Conservation (phyloP, 2,797 vertebrate genomes). For the Peromyscus nudipes region DNA sequence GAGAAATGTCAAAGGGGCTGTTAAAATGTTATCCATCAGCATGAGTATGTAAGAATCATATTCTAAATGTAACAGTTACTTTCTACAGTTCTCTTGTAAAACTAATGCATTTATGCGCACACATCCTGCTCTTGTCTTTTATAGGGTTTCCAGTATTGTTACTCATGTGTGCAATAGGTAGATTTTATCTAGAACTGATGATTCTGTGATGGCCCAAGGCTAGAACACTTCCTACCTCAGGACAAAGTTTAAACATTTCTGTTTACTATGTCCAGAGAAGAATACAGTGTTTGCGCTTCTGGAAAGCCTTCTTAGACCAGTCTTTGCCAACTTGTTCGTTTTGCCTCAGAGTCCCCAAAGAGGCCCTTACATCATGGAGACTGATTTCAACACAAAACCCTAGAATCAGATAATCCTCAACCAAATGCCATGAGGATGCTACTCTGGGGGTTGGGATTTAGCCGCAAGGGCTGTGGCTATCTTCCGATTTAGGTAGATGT, state of each 20-base stretch:
- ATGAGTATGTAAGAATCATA: neutral
- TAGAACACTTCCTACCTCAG: neutral
- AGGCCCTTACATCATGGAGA: slow-evolving; percentile 20
- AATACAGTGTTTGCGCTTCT: neutral
- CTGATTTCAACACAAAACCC: slow-evolving; percentile 41
- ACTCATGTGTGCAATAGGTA: neutral
- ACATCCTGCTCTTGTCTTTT: neutral
- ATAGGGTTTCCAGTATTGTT: neutral
- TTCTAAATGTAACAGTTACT: neutral
- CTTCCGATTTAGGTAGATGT: neutral
- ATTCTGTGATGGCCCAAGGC: neutral
- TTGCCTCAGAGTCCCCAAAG: slow-evolving; percentile 23
- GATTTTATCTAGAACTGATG: neutral
- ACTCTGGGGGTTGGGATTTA: neutral
- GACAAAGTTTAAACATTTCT: slow-evolving; percentile 23
- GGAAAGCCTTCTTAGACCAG: neutral
- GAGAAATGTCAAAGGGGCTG: neutral
- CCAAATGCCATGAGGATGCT: neutral
- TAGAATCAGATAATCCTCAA: neutral
- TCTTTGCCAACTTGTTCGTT: neutral
- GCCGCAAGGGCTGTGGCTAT: neutral
- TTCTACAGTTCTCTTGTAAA: slow-evolving; percentile 17
- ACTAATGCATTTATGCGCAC: neutral
- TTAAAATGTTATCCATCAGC: neutral
- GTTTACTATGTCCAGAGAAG: neutral